phyloP scores from a whole-genome alignment of 2,113 vertebrate genomes.

The Cygnus atratus region DNA sequence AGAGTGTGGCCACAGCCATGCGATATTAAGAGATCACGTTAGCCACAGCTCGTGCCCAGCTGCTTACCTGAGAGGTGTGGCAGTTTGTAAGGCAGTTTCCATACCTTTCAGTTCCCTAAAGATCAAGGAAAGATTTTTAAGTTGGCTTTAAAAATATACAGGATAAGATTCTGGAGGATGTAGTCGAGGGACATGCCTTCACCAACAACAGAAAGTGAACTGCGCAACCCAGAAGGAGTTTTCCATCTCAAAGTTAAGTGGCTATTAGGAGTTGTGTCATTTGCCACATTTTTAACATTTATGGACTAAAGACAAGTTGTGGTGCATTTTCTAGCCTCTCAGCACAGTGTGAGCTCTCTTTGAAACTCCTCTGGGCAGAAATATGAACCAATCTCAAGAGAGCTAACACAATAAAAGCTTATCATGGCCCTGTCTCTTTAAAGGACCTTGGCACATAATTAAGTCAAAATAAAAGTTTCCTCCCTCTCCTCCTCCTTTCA shows the following conservation, averaged over 20 bases:
- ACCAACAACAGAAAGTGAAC: not conserved
- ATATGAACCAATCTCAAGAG: constrained; percentile 8
- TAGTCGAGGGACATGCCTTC: not conserved
- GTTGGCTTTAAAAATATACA: not conserved
- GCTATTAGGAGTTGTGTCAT: not conserved
- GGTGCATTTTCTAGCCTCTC: not conserved
- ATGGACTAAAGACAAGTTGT: not conserved
- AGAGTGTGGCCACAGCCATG: not conserved
- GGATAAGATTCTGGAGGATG: not conserved
- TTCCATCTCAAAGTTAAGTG: not conserved
- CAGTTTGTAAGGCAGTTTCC: not conserved
- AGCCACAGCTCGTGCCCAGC: not conserved
- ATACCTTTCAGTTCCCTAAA: not conserved
- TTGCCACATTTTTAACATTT: not conserved
- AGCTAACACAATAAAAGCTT: not conserved
- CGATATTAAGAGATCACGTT: not conserved
- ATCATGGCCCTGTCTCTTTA: constrained; percentile 15
- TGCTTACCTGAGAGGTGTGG: not conserved
- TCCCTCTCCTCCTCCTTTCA: constrained; percentile 10
- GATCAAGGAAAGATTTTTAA: not conserved
- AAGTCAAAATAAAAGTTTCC: constrained; percentile 58
- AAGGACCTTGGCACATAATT: constrained; percentile 44
- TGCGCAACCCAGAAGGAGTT: not conserved
- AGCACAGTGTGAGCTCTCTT: fast-evolving
- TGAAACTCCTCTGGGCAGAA: constrained; percentile 18